These are phyloP conservation scores for Sphecodes monilicornis DNA, from an alignment of 2,888 invertebrate species.

Conservation along the genomic window DNA sequence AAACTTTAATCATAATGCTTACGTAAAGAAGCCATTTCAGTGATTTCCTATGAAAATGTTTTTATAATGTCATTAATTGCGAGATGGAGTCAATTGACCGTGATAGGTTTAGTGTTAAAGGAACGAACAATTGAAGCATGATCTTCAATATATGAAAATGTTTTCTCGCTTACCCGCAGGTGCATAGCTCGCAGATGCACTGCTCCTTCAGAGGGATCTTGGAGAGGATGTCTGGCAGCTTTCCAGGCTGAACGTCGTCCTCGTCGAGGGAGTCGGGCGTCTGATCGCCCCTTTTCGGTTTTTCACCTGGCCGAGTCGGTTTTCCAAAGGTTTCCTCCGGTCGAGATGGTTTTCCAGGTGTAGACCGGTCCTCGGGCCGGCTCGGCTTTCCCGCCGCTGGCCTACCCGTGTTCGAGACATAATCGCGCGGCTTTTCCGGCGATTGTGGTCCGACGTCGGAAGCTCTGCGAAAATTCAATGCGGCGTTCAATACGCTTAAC, in stretches of 20 bases:
- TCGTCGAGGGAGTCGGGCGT: conserved; percentile 76
- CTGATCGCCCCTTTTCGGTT: conserved; percentile 77
- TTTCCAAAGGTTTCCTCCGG: conserved; percentile 38
- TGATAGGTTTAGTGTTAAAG: too few species aligned
- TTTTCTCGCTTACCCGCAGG: conserved; percentile 91
- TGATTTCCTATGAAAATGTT: too few species aligned
- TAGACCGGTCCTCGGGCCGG: conserved; percentile 65
- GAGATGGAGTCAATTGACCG: too few species aligned
- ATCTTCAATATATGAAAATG: too few species aligned
- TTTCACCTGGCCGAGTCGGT: conserved; percentile 51
- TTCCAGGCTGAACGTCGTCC: conserved; percentile 53
- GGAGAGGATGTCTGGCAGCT: conserved; percentile 77
- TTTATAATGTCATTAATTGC: too few species aligned
- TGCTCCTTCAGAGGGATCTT: conserved; percentile 88
- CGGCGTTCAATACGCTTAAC: not conserved
- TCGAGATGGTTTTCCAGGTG: conserved; percentile 53
- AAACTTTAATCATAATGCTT: too few species aligned
- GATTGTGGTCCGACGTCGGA: conserved; percentile 68
- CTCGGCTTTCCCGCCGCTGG: conserved; percentile 77
- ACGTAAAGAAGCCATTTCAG: too few species aligned
- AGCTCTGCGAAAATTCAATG: conserved; percentile 57
- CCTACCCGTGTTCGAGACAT: conserved; percentile 64
- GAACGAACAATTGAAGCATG: too few species aligned
- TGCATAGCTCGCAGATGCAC: conserved; percentile 96
- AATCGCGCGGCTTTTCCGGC: conserved; percentile 75